phyloP scores from a whole-genome alignment of 2,113 vertebrate species.

The Loxodonta africana region DNA sequence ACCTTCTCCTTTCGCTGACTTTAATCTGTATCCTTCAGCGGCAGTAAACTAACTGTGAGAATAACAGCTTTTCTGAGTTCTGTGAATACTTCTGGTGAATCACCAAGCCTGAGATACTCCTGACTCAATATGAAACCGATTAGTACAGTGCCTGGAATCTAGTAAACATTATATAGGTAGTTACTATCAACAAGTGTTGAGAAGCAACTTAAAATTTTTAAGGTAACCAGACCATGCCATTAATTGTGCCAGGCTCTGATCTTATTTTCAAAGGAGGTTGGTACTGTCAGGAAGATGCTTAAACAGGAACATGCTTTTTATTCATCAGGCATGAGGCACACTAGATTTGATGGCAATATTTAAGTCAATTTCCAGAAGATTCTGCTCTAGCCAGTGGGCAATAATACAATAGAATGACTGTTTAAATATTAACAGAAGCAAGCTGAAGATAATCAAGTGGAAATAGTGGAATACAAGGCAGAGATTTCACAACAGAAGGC shows the following conservation, averaged over 20 bases:
- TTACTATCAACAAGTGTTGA: neutral
- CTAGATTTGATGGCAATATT: neutral
- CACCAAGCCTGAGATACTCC: neutral
- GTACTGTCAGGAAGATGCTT: neutral
- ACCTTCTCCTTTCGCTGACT: neutral
- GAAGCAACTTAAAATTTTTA: constrained; percentile 22
- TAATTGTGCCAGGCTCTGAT: neutral
- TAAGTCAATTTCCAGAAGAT: neutral
- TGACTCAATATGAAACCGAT: neutral
- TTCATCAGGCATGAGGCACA: neutral
- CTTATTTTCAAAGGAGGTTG: neutral
- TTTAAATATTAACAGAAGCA: neutral
- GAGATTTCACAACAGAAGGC: neutral
- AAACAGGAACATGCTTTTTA: neutral
- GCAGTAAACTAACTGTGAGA: neutral
- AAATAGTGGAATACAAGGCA: neutral
- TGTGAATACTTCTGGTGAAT: neutral
- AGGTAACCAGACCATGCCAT: neutral
- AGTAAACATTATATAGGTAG: neutral
- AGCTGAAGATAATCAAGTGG: neutral
- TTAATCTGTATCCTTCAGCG: neutral
- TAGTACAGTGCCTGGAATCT: neutral
- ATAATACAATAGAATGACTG: neutral
- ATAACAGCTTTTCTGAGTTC: neutral
- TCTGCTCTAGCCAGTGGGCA: neutral